Conservation (phyloP, 2,888 invertebrate genomes). For the Phragmatobia fuliginosa region DNA sequence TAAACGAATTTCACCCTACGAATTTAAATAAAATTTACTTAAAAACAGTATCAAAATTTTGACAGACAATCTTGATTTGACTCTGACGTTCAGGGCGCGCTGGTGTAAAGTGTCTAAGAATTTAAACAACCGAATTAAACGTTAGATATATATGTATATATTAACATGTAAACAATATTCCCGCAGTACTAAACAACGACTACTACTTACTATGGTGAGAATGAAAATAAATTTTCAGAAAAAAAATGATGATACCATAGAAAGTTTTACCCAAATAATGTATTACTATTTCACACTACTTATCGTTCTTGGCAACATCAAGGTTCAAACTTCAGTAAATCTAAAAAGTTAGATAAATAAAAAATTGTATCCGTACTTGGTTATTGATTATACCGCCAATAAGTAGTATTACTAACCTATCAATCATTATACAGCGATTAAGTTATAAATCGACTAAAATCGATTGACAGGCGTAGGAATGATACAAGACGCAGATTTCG, state of each 20-base stretch:
- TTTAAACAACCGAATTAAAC: too few relatives aligned
- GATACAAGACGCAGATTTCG: neutral
- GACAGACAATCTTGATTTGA: neutral
- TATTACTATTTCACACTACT: neutral
- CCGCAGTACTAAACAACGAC: neutral
- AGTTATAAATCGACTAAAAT: slow-evolving; percentile 1
- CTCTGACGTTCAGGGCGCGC: too few relatives aligned
- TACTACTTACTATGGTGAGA: neutral
- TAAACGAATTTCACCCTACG: neutral
- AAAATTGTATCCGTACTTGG: neutral
- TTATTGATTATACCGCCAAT: neutral
- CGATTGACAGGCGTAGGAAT: neutral
- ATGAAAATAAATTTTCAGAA: neutral
- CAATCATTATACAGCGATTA: neutral
- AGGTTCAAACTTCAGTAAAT: neutral
- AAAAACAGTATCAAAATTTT: neutral
- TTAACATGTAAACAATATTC: neutral
- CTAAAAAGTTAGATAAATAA: neutral
- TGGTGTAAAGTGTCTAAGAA: too few relatives aligned
- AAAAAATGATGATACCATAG: neutral
- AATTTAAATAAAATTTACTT: neutral
- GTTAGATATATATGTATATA: too few relatives aligned
- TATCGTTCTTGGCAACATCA: neutral
- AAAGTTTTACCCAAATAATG: too few relatives aligned
- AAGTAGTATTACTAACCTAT: neutral